These are phyloP conservation scores for Boloria euphrosyne DNA, from an alignment of 2,888 invertebrate genomes.

Conservation along the genomic window DNA sequence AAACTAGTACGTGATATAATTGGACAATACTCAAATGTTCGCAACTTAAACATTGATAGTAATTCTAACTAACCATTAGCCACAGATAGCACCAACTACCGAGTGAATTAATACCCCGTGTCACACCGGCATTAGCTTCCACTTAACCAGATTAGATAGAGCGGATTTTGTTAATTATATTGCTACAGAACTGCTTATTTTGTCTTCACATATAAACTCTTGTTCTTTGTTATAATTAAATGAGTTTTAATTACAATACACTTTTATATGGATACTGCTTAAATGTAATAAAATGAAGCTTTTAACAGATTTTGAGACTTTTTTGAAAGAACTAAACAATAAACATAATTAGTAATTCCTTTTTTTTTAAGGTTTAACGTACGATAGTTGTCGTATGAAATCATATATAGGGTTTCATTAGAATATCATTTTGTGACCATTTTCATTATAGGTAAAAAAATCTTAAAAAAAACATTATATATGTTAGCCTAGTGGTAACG, in stretches of 20 bases:
- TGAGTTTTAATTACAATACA: background rate
- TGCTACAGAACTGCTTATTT: conserved; percentile 37
- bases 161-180: conserved; percentile 47
- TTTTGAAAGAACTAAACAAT: no score
- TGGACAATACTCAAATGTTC: conserved; percentile 23
- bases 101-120: conserved; percentile 63
- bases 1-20: background rate
- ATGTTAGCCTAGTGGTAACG: no score
- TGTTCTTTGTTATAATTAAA: conserved; percentile 7
- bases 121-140: conserved; percentile 69
- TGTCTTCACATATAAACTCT: conserved; percentile 6
- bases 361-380: no score
- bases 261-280: background rate
- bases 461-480: no score
- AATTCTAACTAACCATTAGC: conserved; percentile 67
- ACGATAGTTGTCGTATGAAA: no score
- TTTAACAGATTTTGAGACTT: no score
- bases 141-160: conserved; percentile 71
- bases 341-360: no score
- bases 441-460: no score
- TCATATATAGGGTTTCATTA: no score
- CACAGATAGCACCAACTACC: conserved; percentile 56
- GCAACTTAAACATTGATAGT: conserved; percentile 51
- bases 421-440: no score
- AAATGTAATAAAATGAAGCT: no score